phyloP scores from a whole-genome alignment of 2,113 vertebrate genomes.

The Isurus oxyrinchus region DNA sequence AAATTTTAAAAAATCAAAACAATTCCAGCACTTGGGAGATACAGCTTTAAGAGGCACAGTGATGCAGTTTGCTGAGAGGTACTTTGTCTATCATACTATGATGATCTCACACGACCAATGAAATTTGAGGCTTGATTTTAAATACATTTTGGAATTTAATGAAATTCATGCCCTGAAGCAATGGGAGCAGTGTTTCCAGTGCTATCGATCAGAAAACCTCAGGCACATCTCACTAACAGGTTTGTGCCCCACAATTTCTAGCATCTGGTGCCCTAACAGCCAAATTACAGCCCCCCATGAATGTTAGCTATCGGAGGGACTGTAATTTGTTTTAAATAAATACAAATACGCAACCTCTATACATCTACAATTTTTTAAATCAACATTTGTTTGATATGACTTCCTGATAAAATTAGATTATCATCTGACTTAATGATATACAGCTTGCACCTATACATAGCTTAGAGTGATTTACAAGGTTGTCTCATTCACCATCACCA shows the following conservation, averaged over 20 bases:
- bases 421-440: not conserved
- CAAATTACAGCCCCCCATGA: too few relatives aligned
- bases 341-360: not conserved
- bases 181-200: not conserved
- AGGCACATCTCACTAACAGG: not conserved
- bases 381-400: not conserved
- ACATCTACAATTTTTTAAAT: not conserved
- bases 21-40: not conserved
- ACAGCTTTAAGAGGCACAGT: not conserved
- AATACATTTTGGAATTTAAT: not conserved
- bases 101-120: not conserved
- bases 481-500: too few relatives aligned
- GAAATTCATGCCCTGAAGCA: not conserved
- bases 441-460: not conserved
- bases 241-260: not conserved
- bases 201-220: not conserved
- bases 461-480: not conserved
- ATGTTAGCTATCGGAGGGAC: not conserved
- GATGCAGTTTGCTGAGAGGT: not conserved
- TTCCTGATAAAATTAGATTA: not conserved
- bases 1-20: too few relatives aligned
- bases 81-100: not conserved
- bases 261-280: not conserved
- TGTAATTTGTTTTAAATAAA: not conserved
- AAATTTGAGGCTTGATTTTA: not conserved